These are phyloP conservation scores for Cyanoderma ruficeps DNA, from an alignment of 2,113 vertebrate species.

Conservation along the genomic window DNA sequence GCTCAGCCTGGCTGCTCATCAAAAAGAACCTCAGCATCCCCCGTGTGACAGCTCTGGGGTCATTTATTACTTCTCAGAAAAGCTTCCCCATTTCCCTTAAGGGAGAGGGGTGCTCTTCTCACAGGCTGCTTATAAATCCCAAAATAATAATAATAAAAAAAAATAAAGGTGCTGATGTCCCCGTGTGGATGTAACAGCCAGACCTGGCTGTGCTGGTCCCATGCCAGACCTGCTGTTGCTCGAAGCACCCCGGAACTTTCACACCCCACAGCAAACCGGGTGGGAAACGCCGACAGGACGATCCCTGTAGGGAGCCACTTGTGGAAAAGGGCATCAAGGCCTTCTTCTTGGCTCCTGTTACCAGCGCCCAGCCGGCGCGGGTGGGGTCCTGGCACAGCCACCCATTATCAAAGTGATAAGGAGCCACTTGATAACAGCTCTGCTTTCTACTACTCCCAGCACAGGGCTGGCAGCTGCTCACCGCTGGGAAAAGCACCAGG, in stretches of 20 bases:
- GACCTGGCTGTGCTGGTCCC: background rate
- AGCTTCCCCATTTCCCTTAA: background rate
- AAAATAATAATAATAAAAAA: too few species aligned
- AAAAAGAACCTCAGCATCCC: background rate
- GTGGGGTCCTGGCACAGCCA: background rate
- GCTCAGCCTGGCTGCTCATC: background rate
- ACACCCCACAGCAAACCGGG: rapidly evolving
- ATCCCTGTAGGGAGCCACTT: background rate
- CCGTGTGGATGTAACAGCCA: rapidly evolving
- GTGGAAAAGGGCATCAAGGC: background rate
- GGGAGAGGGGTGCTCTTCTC: background rate
- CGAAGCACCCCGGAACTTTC: background rate
- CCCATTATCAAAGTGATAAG: background rate
- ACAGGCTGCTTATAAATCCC: too few species aligned
- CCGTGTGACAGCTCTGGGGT: rapidly evolving
- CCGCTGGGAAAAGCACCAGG: background rate
- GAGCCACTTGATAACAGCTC: background rate
- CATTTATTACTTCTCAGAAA: rapidly evolving
- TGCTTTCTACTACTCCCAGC: background rate
- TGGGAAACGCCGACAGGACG: rapidly evolving
- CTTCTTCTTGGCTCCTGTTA: background rate
- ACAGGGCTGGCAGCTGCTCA: background rate
- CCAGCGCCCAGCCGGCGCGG: background rate
- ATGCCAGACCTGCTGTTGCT: background rate
- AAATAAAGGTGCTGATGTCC: rapidly evolving